Evolutionary conservation across 2,888 invertebrate species (phyloP), one percentile per base, ranked within the genome.

Genomic region (Melanotus villosus): DNA sequence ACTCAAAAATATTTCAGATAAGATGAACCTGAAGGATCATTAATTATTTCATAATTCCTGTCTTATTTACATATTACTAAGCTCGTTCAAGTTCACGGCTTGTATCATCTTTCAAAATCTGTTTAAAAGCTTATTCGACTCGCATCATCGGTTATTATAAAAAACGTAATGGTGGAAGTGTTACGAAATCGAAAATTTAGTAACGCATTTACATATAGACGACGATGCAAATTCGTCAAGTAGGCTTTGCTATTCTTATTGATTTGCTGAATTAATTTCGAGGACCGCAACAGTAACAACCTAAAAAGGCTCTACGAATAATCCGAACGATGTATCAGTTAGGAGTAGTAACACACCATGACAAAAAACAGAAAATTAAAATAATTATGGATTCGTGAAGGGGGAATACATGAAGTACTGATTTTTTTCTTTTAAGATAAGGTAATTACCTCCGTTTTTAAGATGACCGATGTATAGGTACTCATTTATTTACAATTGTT

Each of bases 31-130:
- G 41, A 43, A 41, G 36, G 41, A 54, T 56, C 64, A 56, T 64
- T 56, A 64, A 52, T 64, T 56, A 56, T 56, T 56, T 50, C 36
- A 64, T 32, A 56, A 64, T 50, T 62, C 52, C 62, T 52, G 52
- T 62, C 52, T 50, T 34, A 62, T 62, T 62, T 62, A 62, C 62
- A 62, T 62, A 62, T 38, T 60, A 32, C 21, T 30, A 64, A 52
- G 43, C 47, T 43, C 16, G 43, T 43, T 56, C 64, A 38, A 43
- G 64, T 64, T 64, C 64, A 64, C 62, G 62, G 54, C 19, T 43
- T 60, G 45, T 34, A 60, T 60, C 59, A 47, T 60, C 59, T 32
- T 60, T 60, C 47, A 60, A 60, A n/a, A 60, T 47, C 18, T 45
- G n/a, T 32, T 45, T 26, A 58, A 58, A 58, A 60, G 59, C 45